phyloP scores from a whole-genome alignment of 2,113 vertebrate genomes.

The Scomber colias region DNA sequence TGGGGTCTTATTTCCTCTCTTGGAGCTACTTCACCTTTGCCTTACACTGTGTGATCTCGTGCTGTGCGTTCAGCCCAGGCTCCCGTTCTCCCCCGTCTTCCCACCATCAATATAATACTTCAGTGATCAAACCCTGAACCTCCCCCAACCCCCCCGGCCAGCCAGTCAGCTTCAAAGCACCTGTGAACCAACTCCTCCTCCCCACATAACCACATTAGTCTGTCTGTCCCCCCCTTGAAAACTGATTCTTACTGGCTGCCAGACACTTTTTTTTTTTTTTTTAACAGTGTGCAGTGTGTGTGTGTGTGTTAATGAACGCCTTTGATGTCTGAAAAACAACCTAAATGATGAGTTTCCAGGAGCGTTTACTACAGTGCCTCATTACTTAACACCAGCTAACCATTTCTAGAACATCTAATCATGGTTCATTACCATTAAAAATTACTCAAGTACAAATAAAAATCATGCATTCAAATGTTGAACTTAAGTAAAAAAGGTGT shows the following conservation, averaged over 20 bases:
- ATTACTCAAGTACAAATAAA: not conserved
- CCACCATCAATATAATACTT: conserved; percentile 46
- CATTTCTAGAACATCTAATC: not conserved
- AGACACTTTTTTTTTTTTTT: not conserved
- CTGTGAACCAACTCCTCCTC: conserved; percentile 42
- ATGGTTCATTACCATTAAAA: not conserved
- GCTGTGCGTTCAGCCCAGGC: conserved; percentile 8
- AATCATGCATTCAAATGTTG: not conserved
- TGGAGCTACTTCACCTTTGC: conserved; percentile 40
- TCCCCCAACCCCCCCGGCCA: not conserved
- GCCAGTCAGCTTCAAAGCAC: conserved; percentile 65
- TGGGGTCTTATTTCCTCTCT: conserved; percentile 34
- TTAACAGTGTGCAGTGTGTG: not conserved
- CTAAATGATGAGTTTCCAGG: not conserved
- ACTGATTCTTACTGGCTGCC: conserved; percentile 24
- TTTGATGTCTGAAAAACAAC: conserved; percentile 50
- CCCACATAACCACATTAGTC: conserved; percentile 29
- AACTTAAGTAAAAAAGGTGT: not conserved
- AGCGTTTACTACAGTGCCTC: not conserved
- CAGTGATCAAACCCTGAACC: conserved; percentile 55
- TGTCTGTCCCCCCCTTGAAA: conserved; percentile 24
- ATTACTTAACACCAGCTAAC: not conserved
- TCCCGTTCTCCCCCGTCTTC: not conserved
- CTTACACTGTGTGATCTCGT: conserved; percentile 47
- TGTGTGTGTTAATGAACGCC: conserved; percentile 35